Evolutionary conservation across 2,113 vertebrate genomes (phyloP).

Genomic region (Campylomormyrus tamandua): DNA sequence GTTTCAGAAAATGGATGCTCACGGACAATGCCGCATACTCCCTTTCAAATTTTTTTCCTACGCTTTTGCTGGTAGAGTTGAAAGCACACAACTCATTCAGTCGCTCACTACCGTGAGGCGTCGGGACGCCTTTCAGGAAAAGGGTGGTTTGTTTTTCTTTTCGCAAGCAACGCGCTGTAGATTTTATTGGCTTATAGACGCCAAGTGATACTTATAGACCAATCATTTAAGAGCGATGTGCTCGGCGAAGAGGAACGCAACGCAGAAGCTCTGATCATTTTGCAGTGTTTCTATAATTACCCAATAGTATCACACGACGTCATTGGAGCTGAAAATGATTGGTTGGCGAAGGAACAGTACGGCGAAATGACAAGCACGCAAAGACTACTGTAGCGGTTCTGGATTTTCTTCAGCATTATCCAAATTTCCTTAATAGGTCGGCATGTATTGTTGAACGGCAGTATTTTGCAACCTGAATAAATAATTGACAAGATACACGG

Average conservation of each 20-base stretch:
- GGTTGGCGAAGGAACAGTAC: not conserved
- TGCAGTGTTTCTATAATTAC: not conserved
- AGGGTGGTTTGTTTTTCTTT: not conserved
- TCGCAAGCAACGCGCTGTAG: not conserved
- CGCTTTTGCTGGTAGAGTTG: not conserved
- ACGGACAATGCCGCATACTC: too few species aligned
- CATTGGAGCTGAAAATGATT: not conserved
- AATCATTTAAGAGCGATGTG: not conserved
- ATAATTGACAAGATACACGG: not conserved
- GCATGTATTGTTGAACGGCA: not conserved
- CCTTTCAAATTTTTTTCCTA: not conserved
- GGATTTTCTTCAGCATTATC: not conserved
- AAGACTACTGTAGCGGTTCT: not conserved
- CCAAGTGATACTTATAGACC: not conserved
- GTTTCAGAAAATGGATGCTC: too few species aligned
- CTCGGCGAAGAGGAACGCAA: not conserved
- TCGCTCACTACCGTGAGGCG: not conserved
- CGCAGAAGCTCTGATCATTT: not conserved
- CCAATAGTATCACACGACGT: constrained; percentile 1
- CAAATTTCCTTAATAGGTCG: not conserved
- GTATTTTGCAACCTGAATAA: not conserved
- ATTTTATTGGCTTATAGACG: not conserved
- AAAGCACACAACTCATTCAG: not conserved
- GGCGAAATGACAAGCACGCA: not conserved
- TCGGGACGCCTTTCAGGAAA: not conserved